Conservation (phyloP, 1,140 invertebrate species). For the Mylabris phalerata region DNA sequence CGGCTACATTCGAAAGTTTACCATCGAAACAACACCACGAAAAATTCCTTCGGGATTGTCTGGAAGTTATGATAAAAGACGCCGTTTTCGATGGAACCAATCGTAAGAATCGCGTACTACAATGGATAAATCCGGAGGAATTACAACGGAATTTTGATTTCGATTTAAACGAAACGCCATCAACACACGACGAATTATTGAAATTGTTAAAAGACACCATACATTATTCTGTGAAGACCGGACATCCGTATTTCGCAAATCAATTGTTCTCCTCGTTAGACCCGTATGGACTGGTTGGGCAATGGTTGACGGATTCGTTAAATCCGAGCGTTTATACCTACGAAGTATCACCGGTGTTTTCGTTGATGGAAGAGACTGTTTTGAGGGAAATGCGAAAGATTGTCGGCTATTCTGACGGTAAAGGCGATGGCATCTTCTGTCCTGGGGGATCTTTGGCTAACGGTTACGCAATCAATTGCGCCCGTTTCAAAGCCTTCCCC, state of each 20-base stretch:
- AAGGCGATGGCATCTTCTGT: conserved; percentile 84
- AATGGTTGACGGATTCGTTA: conserved; percentile 78
- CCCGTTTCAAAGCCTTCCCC: conserved; percentile 69
- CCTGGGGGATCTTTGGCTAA: conserved; percentile 95
- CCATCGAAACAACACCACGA: conserved; percentile 57
- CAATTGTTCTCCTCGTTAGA: conserved; percentile 81
- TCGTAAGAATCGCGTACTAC: conserved; percentile 61
- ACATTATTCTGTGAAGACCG: conserved; percentile 78
- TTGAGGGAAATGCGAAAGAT: conserved; percentile 75
- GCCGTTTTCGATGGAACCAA: conserved; percentile 68
- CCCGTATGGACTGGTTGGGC: conserved; percentile 75
- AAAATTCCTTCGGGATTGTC: conserved; percentile 59
- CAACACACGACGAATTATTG: conserved; percentile 60
- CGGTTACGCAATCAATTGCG: conserved; percentile 88
- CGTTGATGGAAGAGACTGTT: conserved; percentile 77
- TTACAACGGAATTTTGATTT: conserved; percentile 61
- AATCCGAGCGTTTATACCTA: conserved; percentile 87
- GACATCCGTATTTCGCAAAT: conserved; percentile 81
- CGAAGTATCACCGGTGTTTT: conserved; percentile 85
- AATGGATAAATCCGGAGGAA: conserved; percentile 65
- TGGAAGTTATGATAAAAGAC: conserved; percentile 63
- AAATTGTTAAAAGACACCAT: conserved; percentile 60
- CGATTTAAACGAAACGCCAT: conserved; percentile 50
- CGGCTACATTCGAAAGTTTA: conserved; percentile 42
- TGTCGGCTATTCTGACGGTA: conserved; percentile 72